Evolutionary conservation across 1,140 invertebrate species (phyloP).

Genomic region (Sinonovacula constricta): DNA sequence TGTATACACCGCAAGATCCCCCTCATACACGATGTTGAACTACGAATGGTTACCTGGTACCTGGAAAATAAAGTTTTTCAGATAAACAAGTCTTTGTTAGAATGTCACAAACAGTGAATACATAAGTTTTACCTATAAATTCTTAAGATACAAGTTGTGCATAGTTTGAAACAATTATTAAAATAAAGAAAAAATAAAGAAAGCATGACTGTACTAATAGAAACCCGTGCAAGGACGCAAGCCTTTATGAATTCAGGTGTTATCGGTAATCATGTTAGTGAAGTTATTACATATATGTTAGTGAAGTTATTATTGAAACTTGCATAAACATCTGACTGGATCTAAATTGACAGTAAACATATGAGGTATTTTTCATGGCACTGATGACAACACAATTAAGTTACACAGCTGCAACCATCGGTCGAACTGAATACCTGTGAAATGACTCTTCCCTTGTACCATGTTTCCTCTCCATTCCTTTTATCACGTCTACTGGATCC

Average conservation of each 20-base stretch:
- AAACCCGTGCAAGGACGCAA: not conserved
- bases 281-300: slow-evolving; percentile 1
- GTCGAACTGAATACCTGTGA: slow-evolving; percentile 8
- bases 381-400: not conserved
- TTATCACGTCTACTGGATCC: too few relatives aligned
- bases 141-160: not conserved
- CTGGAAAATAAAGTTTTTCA: not conserved
- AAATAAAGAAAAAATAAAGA: not conserved
- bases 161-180: not conserved
- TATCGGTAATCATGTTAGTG: not conserved
- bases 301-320: not conserved
- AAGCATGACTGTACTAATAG: not conserved
- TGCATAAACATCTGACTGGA: not conserved
- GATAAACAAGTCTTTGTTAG: too few relatives aligned
- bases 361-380: slow-evolving; percentile 1
- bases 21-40: slow-evolving; percentile 4
- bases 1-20: slow-evolving; percentile 1
- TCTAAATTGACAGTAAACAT: not conserved
- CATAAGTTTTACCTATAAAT: slow-evolving; percentile 1
- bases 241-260: not conserved
- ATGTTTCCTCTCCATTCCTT: not conserved
- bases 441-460: slow-evolving; percentile 21
- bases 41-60: slow-evolving; percentile 1
- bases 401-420: not conserved
- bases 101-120: not conserved